A percentile compares a stretch with the other conserved stretches of the same genome.
Conservation (phyloP, 2,888 invertebrate species). For the Nematopogon swammerdamellus region DNA sequence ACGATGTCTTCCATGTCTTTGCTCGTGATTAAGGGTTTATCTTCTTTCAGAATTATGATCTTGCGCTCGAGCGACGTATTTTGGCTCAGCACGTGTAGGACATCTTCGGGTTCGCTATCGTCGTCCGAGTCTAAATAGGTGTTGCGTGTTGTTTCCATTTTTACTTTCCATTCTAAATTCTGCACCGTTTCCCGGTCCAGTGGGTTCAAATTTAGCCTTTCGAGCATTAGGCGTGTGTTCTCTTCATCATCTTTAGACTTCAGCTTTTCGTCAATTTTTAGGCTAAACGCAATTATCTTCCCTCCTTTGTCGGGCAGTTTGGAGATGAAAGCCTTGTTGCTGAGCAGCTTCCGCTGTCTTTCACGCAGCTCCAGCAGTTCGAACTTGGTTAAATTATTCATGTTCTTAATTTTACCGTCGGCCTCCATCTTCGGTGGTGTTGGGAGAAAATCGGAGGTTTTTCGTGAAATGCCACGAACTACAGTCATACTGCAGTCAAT, state of each 20-base stretch:
- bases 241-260: constrained; percentile 46
- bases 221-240: constrained; percentile 43
- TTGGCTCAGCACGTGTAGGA: constrained; percentile 57
- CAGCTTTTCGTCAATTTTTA: constrained; percentile 46
- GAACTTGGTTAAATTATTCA: constrained; percentile 36
- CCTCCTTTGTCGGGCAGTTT: constrained; percentile 59
- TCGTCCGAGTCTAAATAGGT: constrained; percentile 52
- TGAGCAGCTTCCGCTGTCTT: constrained; percentile 54
- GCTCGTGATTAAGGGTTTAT: constrained; percentile 44
- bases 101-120: constrained; percentile 57
- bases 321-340: constrained; percentile 45
- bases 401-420: constrained; percentile 51
- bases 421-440: constrained; percentile 42
- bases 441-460: constrained; percentile 45
- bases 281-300: constrained; percentile 46
- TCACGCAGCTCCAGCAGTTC: constrained; percentile 52
- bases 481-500: not conserved
- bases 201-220: constrained; percentile 40
- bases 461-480: constrained; percentile 15
- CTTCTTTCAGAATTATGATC: constrained; percentile 36
- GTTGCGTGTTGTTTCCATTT: constrained; percentile 25
- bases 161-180: constrained; percentile 59
- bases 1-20: constrained; percentile 47
- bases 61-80: constrained; percentile 45
- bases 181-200: constrained; percentile 44